Conservation (phyloP, 2,797 vertebrate species). For the Cheirogaleus major region DNA sequence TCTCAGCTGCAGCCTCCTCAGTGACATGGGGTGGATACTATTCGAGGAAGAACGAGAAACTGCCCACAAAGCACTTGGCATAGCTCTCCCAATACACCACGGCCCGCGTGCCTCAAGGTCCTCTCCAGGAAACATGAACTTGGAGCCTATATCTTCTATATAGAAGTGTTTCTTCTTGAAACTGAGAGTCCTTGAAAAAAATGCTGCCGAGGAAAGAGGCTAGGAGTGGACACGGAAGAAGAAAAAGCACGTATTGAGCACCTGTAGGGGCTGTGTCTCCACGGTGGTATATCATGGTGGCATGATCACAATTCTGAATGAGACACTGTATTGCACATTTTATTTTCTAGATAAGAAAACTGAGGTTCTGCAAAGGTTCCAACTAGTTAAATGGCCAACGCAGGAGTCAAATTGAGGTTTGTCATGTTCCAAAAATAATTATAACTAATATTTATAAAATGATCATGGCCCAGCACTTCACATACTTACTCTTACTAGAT, state of each 20-base stretch:
- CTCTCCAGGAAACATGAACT: background rate
- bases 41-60: background rate
- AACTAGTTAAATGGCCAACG: background rate
- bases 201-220: background rate
- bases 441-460: background rate
- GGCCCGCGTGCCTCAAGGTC: background rate
- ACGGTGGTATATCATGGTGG: background rate
- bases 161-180: background rate
- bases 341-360: conserved; percentile 6
- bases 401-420: background rate
- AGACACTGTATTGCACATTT: background rate
- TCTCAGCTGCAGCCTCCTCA: background rate
- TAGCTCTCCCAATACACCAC: background rate
- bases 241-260: background rate
- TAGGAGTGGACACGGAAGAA: background rate
- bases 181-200: background rate
- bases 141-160: background rate
- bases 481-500: background rate
- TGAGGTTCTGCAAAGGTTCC: background rate
- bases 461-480: background rate
- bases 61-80: background rate
- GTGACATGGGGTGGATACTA: background rate
- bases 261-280: background rate
- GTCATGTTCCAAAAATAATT: background rate
- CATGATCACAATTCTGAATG: background rate